Evolutionary conservation across 92 coral and sea anemone genomes (phyloP), one percentile per base, ranked within the genome.

Genomic region (Parazoanthus darwini): DNA sequence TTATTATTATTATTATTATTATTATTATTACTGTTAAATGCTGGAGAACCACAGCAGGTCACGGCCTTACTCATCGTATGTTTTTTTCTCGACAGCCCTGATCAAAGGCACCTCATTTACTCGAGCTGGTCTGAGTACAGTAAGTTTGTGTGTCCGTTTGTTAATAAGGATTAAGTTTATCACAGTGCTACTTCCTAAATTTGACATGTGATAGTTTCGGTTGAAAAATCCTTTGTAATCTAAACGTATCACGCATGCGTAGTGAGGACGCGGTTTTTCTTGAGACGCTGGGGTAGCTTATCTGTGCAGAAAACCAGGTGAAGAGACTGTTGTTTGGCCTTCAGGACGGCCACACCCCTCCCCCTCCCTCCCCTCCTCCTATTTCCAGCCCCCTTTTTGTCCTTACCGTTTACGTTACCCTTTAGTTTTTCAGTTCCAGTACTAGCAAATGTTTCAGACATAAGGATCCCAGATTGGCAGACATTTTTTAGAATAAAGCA

Each of bases 61-160:
- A n/a, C 25, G 1, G 8, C 11, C 59, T 68, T 29, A 35, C 44
- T 26, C 11, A 16, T 74, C 54, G 25, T 54, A 39, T 29, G 33
- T 43, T 58, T 67, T 76, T 63, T 48, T 48, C 86, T 44, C 78
- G 56, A 18, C 85, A 96, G 99, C 86, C 97, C 98, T 81, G 99
- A 97, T 85, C 98, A 97, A 82, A 92, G 92, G 77, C 91, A 95
- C 88, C 89, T 97, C 38, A 97, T 97, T 86, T 97, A 97, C 86
- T 97, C 99, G 15, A 95, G 99, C 82, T 97, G 99, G 99, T 97
- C 99, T 22, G 94, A 94, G 78, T 94, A 95, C 77, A 78, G 99
- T 94, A 86, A 95, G 99, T 93, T 72, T 3, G 29, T 7, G 33
- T 33, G 39, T 37, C 35, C 36, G 29, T 82, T 3, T 20, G 42